Evolutionary conservation across 2,888 invertebrate species (phyloP).

Genomic region (Metacarcinus magister): DNA sequence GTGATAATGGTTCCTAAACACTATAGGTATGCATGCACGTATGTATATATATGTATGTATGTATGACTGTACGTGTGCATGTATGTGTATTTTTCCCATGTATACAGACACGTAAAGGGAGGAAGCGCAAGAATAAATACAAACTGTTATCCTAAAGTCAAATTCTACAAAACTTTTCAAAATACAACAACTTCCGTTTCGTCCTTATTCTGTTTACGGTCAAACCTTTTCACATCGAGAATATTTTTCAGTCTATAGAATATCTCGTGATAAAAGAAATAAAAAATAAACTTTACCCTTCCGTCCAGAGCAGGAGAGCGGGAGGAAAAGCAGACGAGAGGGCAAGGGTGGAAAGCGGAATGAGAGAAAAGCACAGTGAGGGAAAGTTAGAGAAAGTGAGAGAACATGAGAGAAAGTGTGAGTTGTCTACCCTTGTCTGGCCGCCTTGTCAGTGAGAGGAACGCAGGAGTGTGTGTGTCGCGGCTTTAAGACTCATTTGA

Average conservation of each 20-base stretch:
- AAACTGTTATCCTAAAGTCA: neutral
- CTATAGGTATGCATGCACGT: neutral
- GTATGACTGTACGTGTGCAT: neutral
- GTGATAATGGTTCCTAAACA: neutral
- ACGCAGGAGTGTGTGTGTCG: neutral
- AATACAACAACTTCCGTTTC: neutral
- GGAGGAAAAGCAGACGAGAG: neutral
- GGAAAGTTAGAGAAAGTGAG: neutral
- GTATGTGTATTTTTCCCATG: neutral
- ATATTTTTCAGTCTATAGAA: neutral
- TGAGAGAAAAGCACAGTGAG: neutral
- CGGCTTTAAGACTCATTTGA: conserved; percentile 38
- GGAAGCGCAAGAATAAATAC: neutral
- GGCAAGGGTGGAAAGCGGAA: neutral
- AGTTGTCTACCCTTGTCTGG: neutral
- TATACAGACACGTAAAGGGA: neutral
- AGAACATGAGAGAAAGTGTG: neutral
- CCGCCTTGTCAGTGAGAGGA: neutral
- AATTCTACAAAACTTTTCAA: neutral
- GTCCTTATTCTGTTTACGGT: neutral
- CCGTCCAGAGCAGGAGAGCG: neutral
- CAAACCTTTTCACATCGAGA: neutral
- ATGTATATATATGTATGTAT: neutral
- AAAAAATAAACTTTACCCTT: neutral
- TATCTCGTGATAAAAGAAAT: neutral